These are phyloP conservation scores for Meloidogyne exigua DNA, from an alignment of 1,140 invertebrate genomes.

Conservation along the genomic window DNA sequence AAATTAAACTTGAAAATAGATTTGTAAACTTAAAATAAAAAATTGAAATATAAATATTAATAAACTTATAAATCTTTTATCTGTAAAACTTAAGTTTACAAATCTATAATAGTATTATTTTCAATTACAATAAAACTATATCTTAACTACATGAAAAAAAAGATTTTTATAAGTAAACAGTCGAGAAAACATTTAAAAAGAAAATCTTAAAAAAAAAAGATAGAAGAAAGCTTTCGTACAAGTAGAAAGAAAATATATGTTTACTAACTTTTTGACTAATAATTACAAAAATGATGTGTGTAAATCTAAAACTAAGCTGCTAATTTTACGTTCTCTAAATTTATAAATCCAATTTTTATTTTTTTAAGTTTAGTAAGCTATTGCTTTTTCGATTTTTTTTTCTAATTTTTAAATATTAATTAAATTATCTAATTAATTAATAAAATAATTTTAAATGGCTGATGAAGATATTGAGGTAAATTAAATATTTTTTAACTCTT, in stretches of 20 bases:
- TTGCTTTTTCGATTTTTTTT: too few species aligned
- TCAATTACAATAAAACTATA: not conserved
- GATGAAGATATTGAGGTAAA: constrained; percentile 20
- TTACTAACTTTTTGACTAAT: too few species aligned
- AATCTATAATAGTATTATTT: not conserved
- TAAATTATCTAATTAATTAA: too few species aligned
- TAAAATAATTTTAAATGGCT: constrained; percentile 1
- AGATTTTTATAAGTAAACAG: not conserved
- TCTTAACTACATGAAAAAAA: not conserved
- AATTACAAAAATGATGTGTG: not conserved
- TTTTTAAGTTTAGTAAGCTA: too few species aligned
- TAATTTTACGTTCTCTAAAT: not conserved
- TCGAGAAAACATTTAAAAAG: not conserved
- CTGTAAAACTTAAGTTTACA: too few species aligned
- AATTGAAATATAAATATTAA: too few species aligned
- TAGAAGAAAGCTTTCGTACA: not conserved
- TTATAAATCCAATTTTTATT: not conserved
- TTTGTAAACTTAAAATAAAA: too few species aligned
- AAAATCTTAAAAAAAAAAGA: not conserved
- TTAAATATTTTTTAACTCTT: not conserved
- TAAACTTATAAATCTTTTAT: too few species aligned
- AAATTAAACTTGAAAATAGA: not conserved
- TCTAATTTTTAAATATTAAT: too few species aligned
- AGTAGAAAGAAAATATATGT: too few species aligned
- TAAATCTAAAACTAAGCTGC: not conserved